These are phyloP conservation scores for Listronotus bonariensis DNA, from an alignment of 1,140 invertebrate species.

Conservation along the genomic window DNA sequence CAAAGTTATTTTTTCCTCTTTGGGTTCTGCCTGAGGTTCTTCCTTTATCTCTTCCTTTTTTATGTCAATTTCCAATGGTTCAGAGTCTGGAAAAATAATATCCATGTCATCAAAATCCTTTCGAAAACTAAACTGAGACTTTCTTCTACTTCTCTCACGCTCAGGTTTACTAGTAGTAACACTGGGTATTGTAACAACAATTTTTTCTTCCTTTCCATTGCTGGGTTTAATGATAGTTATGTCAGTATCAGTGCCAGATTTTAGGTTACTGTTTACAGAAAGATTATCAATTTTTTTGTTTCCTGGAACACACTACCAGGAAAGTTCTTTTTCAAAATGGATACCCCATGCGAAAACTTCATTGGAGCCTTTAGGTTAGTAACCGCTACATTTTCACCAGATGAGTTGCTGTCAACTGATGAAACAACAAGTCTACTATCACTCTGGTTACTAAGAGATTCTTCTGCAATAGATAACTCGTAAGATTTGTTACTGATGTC, in stretches of 20 bases:
- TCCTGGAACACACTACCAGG: conserved; percentile 34
- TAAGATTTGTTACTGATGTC: conserved; percentile 46
- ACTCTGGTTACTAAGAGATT: conserved; percentile 44
- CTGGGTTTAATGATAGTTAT: conserved; percentile 13
- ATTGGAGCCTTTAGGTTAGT: conserved; percentile 8
- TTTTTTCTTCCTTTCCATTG: conserved; percentile 32
- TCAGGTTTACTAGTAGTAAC: conserved; percentile 22
- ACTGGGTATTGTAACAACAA: conserved; percentile 22
- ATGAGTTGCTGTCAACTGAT: conserved; percentile 30
- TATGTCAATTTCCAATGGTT: neutral
- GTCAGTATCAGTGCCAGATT: conserved; percentile 10
- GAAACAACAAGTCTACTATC: conserved; percentile 36
- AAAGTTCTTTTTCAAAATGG: conserved; percentile 52
- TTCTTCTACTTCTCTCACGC: conserved; percentile 43
- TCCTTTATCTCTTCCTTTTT: conserved; percentile 9
- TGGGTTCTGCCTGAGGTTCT: conserved; percentile 3
- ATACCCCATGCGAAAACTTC: conserved; percentile 51
- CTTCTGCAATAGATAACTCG: conserved; percentile 50
- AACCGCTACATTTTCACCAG: conserved; percentile 10
- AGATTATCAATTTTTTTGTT: conserved; percentile 22
- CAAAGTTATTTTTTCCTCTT: conserved; percentile 7
- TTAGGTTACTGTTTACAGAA: neutral
- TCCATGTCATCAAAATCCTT: conserved; percentile 54
- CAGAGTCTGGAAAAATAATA: conserved; percentile 30
- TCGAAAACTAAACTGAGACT: conserved; percentile 50